Conservation (phyloP, 2,888 invertebrate genomes). For the Dynastes tityus region DNA sequence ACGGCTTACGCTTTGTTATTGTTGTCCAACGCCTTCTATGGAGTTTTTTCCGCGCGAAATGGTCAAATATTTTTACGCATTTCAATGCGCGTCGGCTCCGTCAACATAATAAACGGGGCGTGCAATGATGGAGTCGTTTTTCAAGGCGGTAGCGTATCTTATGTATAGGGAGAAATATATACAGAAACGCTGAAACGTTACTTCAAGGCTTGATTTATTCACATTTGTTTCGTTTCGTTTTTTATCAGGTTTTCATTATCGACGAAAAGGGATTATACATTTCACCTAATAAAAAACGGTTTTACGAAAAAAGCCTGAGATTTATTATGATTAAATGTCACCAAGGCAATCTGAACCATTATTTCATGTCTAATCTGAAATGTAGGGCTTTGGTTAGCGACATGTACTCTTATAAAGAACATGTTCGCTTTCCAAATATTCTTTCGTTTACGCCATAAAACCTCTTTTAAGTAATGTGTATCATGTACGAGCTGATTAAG, state of each 20-base stretch:
- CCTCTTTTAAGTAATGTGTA: too few species aligned
- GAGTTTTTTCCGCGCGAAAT: constrained; percentile 6
- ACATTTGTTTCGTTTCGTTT: background rate
- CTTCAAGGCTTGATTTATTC: background rate
- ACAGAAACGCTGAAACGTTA: background rate
- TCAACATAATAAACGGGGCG: constrained; percentile 14
- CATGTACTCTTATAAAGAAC: too few species aligned
- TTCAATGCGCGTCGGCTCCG: background rate
- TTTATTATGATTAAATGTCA: too few species aligned
- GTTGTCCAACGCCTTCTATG: constrained; percentile 54
- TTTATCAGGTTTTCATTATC: too few species aligned
- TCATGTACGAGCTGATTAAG: too few species aligned
- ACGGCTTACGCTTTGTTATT: constrained; percentile 58
- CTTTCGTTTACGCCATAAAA: too few species aligned
- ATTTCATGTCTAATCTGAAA: too few species aligned
- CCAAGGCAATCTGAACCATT: too few species aligned
- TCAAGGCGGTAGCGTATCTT: constrained; percentile 1
- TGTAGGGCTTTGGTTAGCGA: too few species aligned
- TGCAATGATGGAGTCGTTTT: constrained; percentile 10
- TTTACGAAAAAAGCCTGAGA: too few species aligned
- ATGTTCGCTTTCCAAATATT: too few species aligned
- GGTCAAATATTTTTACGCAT: constrained; percentile 31
- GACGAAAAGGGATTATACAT: constrained; percentile 1
- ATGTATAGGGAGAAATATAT: background rate
- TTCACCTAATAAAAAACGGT: too few species aligned